A percentile compares a stretch with the other conserved stretches of the same genome.
These are phyloP conservation scores for Amiota minor DNA, from an alignment of 2,888 invertebrate species.

Conservation along the genomic window DNA sequence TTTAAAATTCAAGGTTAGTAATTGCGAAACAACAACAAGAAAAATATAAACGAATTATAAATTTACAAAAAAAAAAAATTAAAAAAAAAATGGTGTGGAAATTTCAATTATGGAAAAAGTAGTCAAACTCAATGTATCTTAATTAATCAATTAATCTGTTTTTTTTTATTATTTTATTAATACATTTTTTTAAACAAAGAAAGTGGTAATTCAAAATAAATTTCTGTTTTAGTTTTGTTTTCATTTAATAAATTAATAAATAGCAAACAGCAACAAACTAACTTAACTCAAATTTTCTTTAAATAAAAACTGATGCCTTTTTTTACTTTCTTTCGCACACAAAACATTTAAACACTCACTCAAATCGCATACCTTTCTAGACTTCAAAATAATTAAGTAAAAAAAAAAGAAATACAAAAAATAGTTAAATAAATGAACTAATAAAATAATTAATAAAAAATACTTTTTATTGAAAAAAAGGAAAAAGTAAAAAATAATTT, in stretches of 20 bases:
- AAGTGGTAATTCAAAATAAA: too few relatives aligned
- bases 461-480: constrained; percentile 36
- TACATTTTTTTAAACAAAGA: background rate
- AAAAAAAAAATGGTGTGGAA: background rate
- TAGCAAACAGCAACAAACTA: too few relatives aligned
- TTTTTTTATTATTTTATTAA: background rate
- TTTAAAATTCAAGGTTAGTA: constrained; percentile 23
- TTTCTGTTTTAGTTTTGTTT: too few relatives aligned
- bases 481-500: background rate
- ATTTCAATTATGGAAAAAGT: constrained; percentile 13
- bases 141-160: constrained; percentile 15
- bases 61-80: too few relatives aligned
- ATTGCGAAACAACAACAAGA: background rate
- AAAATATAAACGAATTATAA: too few relatives aligned
- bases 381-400: background rate
- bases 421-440: constrained; percentile 30
- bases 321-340: too few relatives aligned
- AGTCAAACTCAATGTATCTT: constrained; percentile 12
- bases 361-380: too few relatives aligned
- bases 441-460: constrained; percentile 34
- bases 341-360: too few relatives aligned
- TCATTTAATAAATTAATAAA: too few relatives aligned
- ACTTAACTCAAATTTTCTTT: too few relatives aligned
- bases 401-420: background rate
- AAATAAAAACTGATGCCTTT: too few relatives aligned